A percentile compares a stretch with the other conserved stretches of the same genome.
Conservation (phyloP, 2,888 invertebrate species). For the Nemurella pictetii region DNA sequence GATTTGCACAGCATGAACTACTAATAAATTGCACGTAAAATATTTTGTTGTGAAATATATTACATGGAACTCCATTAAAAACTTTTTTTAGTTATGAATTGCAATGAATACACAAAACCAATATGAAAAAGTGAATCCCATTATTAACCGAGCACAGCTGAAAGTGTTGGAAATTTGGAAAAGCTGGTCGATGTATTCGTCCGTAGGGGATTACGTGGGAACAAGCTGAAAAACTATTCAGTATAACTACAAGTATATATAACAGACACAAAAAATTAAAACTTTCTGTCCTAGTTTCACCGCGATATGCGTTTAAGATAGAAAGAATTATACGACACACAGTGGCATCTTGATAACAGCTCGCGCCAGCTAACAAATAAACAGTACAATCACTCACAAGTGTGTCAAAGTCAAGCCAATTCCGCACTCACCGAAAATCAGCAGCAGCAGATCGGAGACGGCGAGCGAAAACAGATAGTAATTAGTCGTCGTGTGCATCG, state of each 20-base stretch:
- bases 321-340: background rate
- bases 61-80: too few relatives aligned
- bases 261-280: background rate
- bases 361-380: background rate
- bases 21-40: too few relatives aligned
- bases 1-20: too few relatives aligned
- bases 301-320: background rate
- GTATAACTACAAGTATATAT: too few relatives aligned
- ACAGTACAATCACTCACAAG: background rate
- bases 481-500: slow-evolving; percentile 89
- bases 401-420: background rate
- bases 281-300: background rate
- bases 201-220: too few relatives aligned
- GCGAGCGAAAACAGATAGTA: slow-evolving; percentile 90
- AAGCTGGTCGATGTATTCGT: too few relatives aligned
- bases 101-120: too few relatives aligned
- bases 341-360: background rate
- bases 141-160: too few relatives aligned
- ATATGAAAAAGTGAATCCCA: too few relatives aligned
- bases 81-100: too few relatives aligned
- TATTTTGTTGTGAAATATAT: too few relatives aligned
- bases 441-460: slow-evolving; percentile 78
- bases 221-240: background rate
- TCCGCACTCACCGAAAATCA: slow-evolving; percentile 73
- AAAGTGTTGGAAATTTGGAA: too few relatives aligned